Percentiles rank a stretch among this genome's conserved stretches.
Conservation (phyloP, 1,140 invertebrate genomes). For the Pseudomyrmex dendroicus region DNA sequence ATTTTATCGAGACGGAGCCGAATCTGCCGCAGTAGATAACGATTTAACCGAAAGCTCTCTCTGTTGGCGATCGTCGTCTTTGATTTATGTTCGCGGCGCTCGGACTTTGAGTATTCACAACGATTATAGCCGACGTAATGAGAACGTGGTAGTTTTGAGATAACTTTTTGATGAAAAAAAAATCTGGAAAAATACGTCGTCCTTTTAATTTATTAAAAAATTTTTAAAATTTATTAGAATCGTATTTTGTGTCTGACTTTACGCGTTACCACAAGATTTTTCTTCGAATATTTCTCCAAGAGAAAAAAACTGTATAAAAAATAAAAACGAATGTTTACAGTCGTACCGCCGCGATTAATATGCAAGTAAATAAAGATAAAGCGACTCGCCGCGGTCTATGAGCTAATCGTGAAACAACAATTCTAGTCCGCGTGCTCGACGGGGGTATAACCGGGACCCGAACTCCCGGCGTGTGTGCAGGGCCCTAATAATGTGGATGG, state of each 20-base stretch:
- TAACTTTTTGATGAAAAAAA: neutral
- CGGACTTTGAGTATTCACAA: constrained; percentile 24
- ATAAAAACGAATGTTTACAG: neutral
- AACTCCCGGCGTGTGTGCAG: constrained; percentile 47
- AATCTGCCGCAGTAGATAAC: neutral
- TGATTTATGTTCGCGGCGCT: constrained; percentile 50
- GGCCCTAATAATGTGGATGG: constrained; percentile 79
- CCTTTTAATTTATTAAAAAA: no score
- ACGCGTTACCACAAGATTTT: no score
- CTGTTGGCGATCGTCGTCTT: constrained; percentile 2
- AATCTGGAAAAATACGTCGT: neutral
- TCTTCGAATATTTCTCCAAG: neutral
- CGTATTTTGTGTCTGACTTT: no score
- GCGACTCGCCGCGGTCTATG: constrained; percentile 56
- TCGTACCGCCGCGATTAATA: neutral
- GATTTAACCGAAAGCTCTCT: constrained; percentile 2
- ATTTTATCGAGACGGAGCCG: constrained; percentile 12
- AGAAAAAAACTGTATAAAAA: neutral
- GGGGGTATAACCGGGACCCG: constrained; percentile 11
- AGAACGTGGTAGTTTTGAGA: neutral
- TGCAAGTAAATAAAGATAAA: constrained; percentile 42
- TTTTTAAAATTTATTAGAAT: no score
- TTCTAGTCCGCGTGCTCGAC: constrained; percentile 49
- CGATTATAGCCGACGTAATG: constrained; percentile 25
- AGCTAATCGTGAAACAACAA: constrained; percentile 67